Percentiles rank a stretch among this genome's conserved stretches.
Evolutionary conservation across 2,888 invertebrate species (phyloP).

Genomic region (Drosophila parthenogenetica): DNA sequence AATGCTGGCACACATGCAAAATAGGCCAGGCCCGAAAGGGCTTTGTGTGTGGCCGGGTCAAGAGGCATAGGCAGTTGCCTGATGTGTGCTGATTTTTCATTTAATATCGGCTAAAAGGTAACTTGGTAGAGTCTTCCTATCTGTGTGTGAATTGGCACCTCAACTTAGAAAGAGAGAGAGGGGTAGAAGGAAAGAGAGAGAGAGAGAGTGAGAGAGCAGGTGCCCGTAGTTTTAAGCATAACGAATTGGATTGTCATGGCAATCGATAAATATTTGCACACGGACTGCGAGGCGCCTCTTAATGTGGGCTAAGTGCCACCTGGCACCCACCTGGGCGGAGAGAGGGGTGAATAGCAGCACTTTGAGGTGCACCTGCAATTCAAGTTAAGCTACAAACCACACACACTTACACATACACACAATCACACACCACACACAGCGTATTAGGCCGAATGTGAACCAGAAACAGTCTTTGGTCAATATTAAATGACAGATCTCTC

Average conservation of each 20-base stretch:
- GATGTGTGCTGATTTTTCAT: slow-evolving; percentile 67
- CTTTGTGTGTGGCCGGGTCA: not conserved
- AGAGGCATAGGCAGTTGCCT: slow-evolving; percentile 23
- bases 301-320: slow-evolving; percentile 71
- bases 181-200: not conserved
- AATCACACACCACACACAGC: slow-evolving; percentile 39
- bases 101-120: slow-evolving; percentile 58
- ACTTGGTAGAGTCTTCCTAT: slow-evolving; percentile 1
- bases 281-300: slow-evolving; percentile 52
- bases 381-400: slow-evolving; percentile 37
- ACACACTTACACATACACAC: slow-evolving; percentile 27
- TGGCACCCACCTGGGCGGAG: not conserved
- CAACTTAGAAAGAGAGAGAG: slow-evolving; percentile 19
- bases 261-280: slow-evolving; percentile 80
- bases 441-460: slow-evolving; percentile 38
- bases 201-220: slow-evolving; percentile 30
- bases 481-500: slow-evolving; percentile 60
- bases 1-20: slow-evolving; percentile 64
- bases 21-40: slow-evolving; percentile 32
- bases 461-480: slow-evolving; percentile 60
- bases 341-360: not conserved
- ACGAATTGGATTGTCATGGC: slow-evolving; percentile 78
- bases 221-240: slow-evolving; percentile 72
- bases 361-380: slow-evolving; percentile 18
- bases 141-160: slow-evolving; percentile 40